Percentiles rank a stretch among this genome's conserved stretches.
phyloP scores from a whole-genome alignment of 64 coral and sea anemone genomes.

The Hydrozoanthus tunicans region DNA sequence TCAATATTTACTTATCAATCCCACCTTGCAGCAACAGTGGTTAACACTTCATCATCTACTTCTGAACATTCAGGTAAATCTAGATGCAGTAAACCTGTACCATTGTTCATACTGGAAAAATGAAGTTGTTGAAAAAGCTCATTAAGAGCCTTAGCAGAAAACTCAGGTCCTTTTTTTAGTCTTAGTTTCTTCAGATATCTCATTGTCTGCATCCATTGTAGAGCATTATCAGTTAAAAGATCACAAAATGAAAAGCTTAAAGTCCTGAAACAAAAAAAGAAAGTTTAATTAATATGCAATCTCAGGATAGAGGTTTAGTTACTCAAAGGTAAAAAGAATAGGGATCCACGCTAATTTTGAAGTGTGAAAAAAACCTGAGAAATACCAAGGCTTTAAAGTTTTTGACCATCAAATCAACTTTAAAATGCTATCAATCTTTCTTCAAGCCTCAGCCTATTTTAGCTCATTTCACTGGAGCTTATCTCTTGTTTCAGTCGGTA shows the following conservation, averaged over 20 bases:
- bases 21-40: slow-evolving; percentile 69
- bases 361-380: too few species aligned
- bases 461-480: too few species aligned
- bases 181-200: slow-evolving; percentile 56
- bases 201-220: slow-evolving; percentile 70
- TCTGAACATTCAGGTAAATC: slow-evolving; percentile 77
- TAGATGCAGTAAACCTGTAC: slow-evolving; percentile 67
- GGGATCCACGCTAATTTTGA: too few species aligned
- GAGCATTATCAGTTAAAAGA: slow-evolving; percentile 70
- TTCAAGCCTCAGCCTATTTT: too few species aligned
- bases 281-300: not conserved
- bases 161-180: slow-evolving; percentile 82
- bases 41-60: slow-evolving; percentile 71
- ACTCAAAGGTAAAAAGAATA: too few species aligned
- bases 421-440: too few species aligned
- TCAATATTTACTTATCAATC: not conserved
- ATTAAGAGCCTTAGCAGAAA: slow-evolving; percentile 61
- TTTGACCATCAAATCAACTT: too few species aligned
- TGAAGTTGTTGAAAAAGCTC: slow-evolving; percentile 78
- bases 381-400: too few species aligned
- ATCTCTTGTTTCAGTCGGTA: too few species aligned
- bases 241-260: slow-evolving; percentile 92
- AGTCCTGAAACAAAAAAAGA: slow-evolving; percentile 40
- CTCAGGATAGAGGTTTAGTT: not conserved
- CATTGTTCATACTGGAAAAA: slow-evolving; percentile 51